Percentiles rank a stretch among this genome's conserved stretches.
phyloP scores from a whole-genome alignment of 2,113 vertebrate genomes.

The Platysteira castanea region DNA sequence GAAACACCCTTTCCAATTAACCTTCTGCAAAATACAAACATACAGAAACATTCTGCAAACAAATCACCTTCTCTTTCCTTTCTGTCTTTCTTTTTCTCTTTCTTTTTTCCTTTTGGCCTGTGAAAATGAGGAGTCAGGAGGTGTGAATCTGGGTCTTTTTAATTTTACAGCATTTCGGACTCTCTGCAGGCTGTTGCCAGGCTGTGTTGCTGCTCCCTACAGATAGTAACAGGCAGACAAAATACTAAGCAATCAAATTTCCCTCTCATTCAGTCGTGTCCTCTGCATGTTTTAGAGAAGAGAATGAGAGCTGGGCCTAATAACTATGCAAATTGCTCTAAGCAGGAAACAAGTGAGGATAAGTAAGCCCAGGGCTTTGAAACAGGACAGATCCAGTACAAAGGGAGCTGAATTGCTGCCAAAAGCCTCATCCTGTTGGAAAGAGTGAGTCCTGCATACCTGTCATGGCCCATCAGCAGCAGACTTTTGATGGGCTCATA shows the following conservation, averaged over 20 bases:
- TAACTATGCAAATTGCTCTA: background rate
- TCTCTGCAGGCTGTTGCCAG: background rate
- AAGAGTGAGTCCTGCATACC: background rate
- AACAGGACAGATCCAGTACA: background rate
- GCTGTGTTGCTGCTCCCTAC: background rate
- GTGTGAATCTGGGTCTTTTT: background rate
- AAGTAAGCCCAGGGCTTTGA: background rate
- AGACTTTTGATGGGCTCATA: background rate
- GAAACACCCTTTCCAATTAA: constrained; percentile 50
- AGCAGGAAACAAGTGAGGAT: background rate
- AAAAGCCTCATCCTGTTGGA: background rate
- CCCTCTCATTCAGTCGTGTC: background rate
- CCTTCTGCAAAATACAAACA: background rate
- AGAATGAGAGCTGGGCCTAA: background rate
- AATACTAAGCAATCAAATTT: constrained; percentile 24
- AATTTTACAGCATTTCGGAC: constrained; percentile 9
- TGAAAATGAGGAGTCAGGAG: background rate
- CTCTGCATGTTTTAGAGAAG: background rate
- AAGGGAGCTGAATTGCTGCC: background rate
- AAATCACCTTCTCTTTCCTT: background rate
- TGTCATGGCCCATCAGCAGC: background rate
- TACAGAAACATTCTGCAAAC: background rate
- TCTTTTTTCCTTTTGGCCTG: background rate
- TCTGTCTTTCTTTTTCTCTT: background rate
- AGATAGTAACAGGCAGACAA: background rate